A percentile compares a stretch with the other conserved stretches of the same genome.
Evolutionary conservation across 2,888 invertebrate species (phyloP).

Genomic region (Trilocha varians): DNA sequence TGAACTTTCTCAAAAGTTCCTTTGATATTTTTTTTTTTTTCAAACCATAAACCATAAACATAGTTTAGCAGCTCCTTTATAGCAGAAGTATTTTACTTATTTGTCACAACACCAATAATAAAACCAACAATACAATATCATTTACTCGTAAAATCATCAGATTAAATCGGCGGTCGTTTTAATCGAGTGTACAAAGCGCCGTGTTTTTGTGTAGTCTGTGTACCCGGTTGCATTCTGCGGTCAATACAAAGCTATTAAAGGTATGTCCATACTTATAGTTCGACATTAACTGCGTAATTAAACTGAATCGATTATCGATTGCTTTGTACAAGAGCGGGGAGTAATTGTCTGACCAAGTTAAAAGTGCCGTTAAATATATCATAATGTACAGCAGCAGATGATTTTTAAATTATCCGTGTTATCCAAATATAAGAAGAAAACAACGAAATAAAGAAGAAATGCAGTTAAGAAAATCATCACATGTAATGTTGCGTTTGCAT

Average conservation of each 20-base stretch:
- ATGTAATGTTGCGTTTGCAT: too few species aligned
- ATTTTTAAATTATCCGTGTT: too few species aligned
- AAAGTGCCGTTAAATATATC: conserved; percentile 11
- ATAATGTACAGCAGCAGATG: too few species aligned
- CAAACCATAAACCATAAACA: too few species aligned
- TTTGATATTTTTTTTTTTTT: too few species aligned
- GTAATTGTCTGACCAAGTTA: conserved; percentile 29
- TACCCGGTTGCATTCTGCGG: neutral
- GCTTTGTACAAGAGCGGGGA: conserved; percentile 49
- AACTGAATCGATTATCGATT: conserved; percentile 51
- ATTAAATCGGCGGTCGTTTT: neutral
- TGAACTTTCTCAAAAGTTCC: too few species aligned
- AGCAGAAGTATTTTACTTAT: too few species aligned
- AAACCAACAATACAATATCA: neutral
- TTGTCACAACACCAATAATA: too few species aligned
- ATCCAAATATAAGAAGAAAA: too few species aligned
- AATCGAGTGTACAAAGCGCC: neutral
- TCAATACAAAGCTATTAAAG: conserved; percentile 23
- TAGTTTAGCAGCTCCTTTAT: too few species aligned
- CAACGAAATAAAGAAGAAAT: neutral
- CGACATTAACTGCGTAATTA: conserved; percentile 59
- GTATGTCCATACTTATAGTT: conserved; percentile 24
- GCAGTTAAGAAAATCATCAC: neutral
- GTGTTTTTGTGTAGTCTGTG: conserved; percentile 1
- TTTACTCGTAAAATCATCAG: neutral